A percentile compares a stretch with the other conserved stretches of the same genome.
Evolutionary conservation across 2,888 invertebrate genomes (phyloP).

Genomic region (Chloroclysta siterata): DNA sequence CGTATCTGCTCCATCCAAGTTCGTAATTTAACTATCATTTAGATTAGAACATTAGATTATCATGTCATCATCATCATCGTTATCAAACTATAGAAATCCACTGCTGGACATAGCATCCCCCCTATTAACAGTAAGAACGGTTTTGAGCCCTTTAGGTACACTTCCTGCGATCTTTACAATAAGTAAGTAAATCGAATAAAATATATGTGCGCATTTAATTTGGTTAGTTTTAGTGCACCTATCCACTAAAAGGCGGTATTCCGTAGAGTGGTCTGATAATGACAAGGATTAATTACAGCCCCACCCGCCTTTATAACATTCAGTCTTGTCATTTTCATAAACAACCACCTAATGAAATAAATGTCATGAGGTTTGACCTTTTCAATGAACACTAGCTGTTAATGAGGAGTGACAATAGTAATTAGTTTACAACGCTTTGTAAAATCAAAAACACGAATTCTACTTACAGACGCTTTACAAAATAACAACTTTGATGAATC

Average conservation of each 20-base stretch:
- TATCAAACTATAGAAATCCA: no score
- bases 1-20: no score
- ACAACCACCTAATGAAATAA: slow-evolving; percentile 47
- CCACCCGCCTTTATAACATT: slow-evolving; percentile 62
- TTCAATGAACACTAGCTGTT: slow-evolving; percentile 42
- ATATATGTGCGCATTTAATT: slow-evolving; percentile 26
- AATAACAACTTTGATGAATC: slow-evolving; percentile 1
- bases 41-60: no score
- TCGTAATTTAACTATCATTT: no score
- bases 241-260: slow-evolving; percentile 44
- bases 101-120: no score
- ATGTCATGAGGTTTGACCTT: slow-evolving; percentile 47
- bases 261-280: slow-evolving; percentile 45
- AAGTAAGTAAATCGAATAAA: slow-evolving; percentile 5
- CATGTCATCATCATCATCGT: no score
- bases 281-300: slow-evolving; percentile 66
- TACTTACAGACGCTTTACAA: neutral
- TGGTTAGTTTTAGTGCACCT: slow-evolving; percentile 33
- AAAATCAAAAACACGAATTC: neutral
- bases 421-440: slow-evolving; percentile 13
- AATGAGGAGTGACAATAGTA: slow-evolving; percentile 26
- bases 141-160: no score
- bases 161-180: no score
- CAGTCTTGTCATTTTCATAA: slow-evolving; percentile 60
- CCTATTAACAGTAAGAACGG: no score